A percentile compares a stretch with the other conserved stretches of the same genome.
These are phyloP conservation scores for Chiloscyllium plagiosum DNA, from an alignment of 2,113 vertebrate species.

Conservation along the genomic window DNA sequence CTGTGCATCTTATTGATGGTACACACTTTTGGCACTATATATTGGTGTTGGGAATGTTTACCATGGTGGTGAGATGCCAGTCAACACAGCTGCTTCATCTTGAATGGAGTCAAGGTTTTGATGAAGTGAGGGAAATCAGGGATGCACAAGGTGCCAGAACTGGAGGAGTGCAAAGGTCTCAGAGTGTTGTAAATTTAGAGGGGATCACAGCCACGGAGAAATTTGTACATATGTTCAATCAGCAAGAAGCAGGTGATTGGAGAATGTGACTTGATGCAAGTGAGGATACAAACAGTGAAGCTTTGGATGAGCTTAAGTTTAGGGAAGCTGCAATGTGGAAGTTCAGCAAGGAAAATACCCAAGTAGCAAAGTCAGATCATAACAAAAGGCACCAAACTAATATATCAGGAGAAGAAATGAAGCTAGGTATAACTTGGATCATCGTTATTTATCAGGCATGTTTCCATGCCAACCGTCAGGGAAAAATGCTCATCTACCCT, in stretches of 20 bases:
- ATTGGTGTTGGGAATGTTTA: too few relatives aligned
- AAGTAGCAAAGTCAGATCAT: not conserved
- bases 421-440: not conserved
- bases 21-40: too few relatives aligned
- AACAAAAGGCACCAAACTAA: not conserved
- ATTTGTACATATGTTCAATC: not conserved
- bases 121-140: not conserved
- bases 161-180: not conserved
- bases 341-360: not conserved
- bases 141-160: not conserved
- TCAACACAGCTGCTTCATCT: too few relatives aligned
- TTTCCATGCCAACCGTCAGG: conserved; percentile 8
- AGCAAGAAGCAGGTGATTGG: not conserved
- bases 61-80: too few relatives aligned
- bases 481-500: not conserved
- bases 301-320: not conserved
- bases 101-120: not conserved
- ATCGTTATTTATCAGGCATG: not conserved
- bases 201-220: not conserved
- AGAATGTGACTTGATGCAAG: not conserved
- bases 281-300: not conserved
- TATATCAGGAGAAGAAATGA: not conserved
- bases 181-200: not conserved
- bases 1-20: too few relatives aligned
- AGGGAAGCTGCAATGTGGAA: not conserved